These are phyloP conservation scores for Zaprionus taronus DNA, from an alignment of 1,140 invertebrate species.

Conservation along the genomic window DNA sequence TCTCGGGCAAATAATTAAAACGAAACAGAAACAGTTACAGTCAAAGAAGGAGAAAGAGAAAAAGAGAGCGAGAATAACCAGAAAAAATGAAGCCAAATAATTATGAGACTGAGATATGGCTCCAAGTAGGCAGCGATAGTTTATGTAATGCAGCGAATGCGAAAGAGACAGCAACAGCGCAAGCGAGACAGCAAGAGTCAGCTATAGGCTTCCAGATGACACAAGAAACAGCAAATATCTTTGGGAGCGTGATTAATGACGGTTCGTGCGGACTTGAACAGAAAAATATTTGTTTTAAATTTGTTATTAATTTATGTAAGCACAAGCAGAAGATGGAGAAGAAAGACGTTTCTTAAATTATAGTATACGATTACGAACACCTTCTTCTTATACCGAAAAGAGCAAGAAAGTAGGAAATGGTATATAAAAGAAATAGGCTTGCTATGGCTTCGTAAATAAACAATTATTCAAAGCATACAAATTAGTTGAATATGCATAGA, in stretches of 20 bases:
- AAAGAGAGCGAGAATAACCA: conserved; percentile 4
- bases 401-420: background rate
- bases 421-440: background rate
- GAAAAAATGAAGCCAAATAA: conserved; percentile 64
- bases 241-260: conserved; percentile 72
- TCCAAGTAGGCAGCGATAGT: conserved; percentile 34
- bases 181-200: background rate
- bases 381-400: background rate
- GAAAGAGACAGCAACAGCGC: conserved; percentile 3
- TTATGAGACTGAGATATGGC: conserved; percentile 61
- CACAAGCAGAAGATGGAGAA: conserved; percentile 1
- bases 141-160: conserved; percentile 21
- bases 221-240: conserved; percentile 68
- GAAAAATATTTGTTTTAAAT: conserved; percentile 79
- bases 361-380: conserved; percentile 18
- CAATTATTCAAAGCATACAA: background rate
- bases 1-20: conserved; percentile 75
- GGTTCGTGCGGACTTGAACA: conserved; percentile 70
- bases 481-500: background rate
- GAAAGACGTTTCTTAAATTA: conserved; percentile 20
- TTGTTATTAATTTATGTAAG: conserved; percentile 76
- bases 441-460: background rate
- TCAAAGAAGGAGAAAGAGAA: conserved; percentile 4
- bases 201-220: conserved; percentile 55
- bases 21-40: conserved; percentile 41